Evolutionary conservation across 2,888 invertebrate species (phyloP).

Genomic region (Dynastes hyllus): DNA sequence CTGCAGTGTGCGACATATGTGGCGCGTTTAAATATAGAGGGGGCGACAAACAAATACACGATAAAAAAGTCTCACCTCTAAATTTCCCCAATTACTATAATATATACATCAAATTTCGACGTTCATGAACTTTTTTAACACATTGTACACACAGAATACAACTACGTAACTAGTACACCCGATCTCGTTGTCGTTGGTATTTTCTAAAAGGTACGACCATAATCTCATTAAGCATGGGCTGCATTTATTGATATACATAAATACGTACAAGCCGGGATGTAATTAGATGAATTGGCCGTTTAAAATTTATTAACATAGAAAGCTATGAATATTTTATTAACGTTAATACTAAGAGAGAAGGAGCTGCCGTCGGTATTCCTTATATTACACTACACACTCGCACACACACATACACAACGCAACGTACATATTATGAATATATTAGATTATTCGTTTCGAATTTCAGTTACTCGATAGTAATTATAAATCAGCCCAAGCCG

Average conservation of each 20-base stretch:
- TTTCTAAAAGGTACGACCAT: conserved; percentile 32
- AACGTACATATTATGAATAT: conserved; percentile 11
- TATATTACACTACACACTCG: no score
- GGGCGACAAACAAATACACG: no score
- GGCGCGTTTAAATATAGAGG: no score
- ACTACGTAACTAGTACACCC: not conserved
- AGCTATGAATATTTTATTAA: conserved; percentile 42
- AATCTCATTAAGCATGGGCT: conserved; percentile 39
- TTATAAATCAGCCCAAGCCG: conserved; percentile 32
- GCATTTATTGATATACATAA: conserved; percentile 44
- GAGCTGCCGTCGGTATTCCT: not conserved
- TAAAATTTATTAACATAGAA: conserved; percentile 45
- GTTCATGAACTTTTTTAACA: no score
- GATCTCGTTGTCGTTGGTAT: conserved; percentile 10
- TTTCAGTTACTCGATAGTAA: conserved; percentile 27
- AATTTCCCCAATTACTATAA: no score
- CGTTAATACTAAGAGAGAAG: not conserved
- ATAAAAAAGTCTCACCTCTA: no score
- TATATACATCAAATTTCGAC: no score
- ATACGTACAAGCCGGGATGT: conserved; percentile 34
- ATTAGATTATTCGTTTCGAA: conserved; percentile 16
- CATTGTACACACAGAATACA: no score
- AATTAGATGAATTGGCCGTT: conserved; percentile 44
- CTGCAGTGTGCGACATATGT: no score
- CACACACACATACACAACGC: no score